Percentiles rank a stretch among this genome's conserved stretches.
Conservation (phyloP, 2,888 invertebrate species). For the Dendrolimus houi region DNA sequence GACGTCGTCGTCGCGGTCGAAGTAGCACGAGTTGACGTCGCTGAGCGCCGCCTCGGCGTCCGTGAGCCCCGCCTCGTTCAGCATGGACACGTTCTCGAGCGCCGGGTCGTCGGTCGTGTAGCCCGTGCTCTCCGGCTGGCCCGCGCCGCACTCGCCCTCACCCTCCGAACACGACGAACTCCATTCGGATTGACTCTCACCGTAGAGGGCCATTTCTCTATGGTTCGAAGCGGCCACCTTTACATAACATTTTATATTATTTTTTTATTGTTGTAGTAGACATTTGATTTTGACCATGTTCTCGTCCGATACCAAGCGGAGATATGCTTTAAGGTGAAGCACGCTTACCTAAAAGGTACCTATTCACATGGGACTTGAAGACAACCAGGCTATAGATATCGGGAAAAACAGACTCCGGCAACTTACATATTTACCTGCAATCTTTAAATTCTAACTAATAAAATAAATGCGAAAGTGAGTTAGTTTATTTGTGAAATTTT, state of each 20-base stretch:
- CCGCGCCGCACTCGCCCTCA: constrained; percentile 63
- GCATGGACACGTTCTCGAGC: constrained; percentile 88
- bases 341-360: too few species aligned
- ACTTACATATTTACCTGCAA: too few species aligned
- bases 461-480: too few species aligned
- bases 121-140: constrained; percentile 83
- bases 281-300: too few species aligned
- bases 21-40: constrained; percentile 90
- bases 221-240: constrained; percentile 57
- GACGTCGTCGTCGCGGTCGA: constrained; percentile 84
- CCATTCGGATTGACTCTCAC: constrained; percentile 90
- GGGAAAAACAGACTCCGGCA: too few species aligned
- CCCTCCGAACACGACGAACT: constrained; percentile 78
- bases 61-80: constrained; percentile 90
- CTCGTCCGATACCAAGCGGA: too few species aligned
- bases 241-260: neutral
- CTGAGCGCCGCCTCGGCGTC: constrained; percentile 92
- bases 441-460: too few species aligned
- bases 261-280: too few species aligned
- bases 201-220: constrained; percentile 62
- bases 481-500: too few species aligned
- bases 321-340: too few species aligned
- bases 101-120: constrained; percentile 93
- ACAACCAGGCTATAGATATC: too few species aligned
- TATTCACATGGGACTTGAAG: too few species aligned